Evolutionary conservation across 2,888 invertebrate species (phyloP).

Genomic region (Drosophila stalkeri): DNA sequence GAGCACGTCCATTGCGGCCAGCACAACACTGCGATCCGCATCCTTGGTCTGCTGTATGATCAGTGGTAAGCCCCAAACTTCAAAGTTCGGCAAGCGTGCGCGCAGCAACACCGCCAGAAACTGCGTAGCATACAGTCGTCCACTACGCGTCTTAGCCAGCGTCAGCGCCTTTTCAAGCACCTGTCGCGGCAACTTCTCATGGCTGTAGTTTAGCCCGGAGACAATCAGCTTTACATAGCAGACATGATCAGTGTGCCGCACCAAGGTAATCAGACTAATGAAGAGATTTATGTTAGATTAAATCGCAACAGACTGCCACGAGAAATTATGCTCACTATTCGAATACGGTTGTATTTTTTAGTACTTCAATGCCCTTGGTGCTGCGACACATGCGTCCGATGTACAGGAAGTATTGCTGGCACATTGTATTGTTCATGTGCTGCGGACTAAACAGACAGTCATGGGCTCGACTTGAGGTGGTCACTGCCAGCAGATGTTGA

Average conservation of each 20-base stretch:
- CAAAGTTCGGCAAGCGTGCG: slow-evolving; percentile 89
- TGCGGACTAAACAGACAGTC: slow-evolving; percentile 95
- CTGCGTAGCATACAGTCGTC: slow-evolving; percentile 94
- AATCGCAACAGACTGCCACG: background rate
- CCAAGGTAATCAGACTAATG: slow-evolving; percentile 91
- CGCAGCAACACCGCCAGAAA: slow-evolving; percentile 94
- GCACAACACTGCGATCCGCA: slow-evolving; percentile 91
- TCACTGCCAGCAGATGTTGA: slow-evolving; percentile 90
- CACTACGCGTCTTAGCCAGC: slow-evolving; percentile 86
- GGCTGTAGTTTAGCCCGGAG: slow-evolving; percentile 95
- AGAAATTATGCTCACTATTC: slow-evolving; percentile 87
- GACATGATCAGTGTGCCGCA: slow-evolving; percentile 93
- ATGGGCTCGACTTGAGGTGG: slow-evolving; percentile 91
- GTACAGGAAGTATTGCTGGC: slow-evolving; percentile 97
- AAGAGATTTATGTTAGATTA: background rate
- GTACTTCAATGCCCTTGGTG: slow-evolving; percentile 88
- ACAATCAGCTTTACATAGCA: slow-evolving; percentile 97
- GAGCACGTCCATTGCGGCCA: slow-evolving; percentile 92
- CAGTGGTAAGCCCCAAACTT: slow-evolving; percentile 94
- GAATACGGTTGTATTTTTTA: slow-evolving; percentile 91
- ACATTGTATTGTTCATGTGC: slow-evolving; percentile 94
- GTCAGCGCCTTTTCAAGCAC: slow-evolving; percentile 86
- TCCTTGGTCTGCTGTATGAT: slow-evolving; percentile 95
- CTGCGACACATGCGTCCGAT: slow-evolving; percentile 94
- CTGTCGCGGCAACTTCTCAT: slow-evolving; percentile 87